Evolutionary conservation across 2,113 vertebrate genomes (phyloP).

Genomic region (Chinchilla lanigera): DNA sequence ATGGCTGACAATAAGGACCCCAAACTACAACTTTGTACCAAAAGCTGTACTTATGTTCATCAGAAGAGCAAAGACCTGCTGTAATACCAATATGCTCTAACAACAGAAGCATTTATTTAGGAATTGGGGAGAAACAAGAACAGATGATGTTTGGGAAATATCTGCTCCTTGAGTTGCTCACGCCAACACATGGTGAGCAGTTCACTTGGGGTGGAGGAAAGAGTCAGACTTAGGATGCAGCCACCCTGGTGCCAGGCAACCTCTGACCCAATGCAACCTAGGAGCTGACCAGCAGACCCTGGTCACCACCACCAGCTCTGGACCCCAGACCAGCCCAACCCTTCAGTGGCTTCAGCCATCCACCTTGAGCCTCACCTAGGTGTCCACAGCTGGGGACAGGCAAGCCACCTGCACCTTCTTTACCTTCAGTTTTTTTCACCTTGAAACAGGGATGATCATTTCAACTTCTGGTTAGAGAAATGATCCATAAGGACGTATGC

Average conservation of each 20-base stretch:
- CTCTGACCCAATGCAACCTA: not conserved
- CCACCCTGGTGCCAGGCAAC: not conserved
- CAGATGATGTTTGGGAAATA: slow-evolving; percentile 25
- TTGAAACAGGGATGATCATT: not conserved
- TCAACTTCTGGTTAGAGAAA: not conserved
- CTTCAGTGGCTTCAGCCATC: not conserved
- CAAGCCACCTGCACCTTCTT: not conserved
- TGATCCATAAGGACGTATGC: not conserved
- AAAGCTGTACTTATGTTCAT: not conserved
- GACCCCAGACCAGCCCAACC: not conserved
- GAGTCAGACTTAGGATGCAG: not conserved
- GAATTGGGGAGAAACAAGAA: not conserved
- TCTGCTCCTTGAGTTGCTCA: not conserved
- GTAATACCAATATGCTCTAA: not conserved
- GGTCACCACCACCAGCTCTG: not conserved
- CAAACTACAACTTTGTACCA: not conserved
- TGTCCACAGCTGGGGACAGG: not conserved
- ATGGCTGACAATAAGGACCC: not conserved
- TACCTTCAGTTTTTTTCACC: not conserved
- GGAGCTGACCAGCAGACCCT: not conserved
- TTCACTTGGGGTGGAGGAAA: not conserved
- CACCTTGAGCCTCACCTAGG: not conserved
- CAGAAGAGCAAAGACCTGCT: not conserved
- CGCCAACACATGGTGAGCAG: not conserved
- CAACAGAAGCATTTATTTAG: slow-evolving; percentile 22